Base-by-base conservation (phyloP, 2,888 invertebrate genomes). In the Amiota communis region DNA sequence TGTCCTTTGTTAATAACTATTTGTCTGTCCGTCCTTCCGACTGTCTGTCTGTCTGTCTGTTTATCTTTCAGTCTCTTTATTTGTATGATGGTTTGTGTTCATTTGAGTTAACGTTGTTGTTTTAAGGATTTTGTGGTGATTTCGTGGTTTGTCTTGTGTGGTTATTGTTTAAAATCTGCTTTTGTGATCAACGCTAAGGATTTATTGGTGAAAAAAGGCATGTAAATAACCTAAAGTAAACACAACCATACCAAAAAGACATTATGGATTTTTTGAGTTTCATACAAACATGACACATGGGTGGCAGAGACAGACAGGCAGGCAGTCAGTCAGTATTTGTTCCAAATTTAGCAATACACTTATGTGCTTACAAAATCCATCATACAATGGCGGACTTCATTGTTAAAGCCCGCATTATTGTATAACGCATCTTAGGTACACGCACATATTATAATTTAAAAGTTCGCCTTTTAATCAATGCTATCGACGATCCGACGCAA, bases 161-260 rank as follows among this genome's bases (percentile, higher is more conserved):
- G 80, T 77, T 80, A 78, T 80, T 82, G 79, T 83, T 79, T 81
- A 81, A 81, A 82, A 82, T 83, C 82, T 76, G 78, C 80, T 79
- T 76, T 80, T 78, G 71, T 74, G 76, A 69, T 80, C 78, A 36
- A 23, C 10, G 36, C 63, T n/a, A 63, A n/a, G 12, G 46, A 63
- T 36, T 63, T 63, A 46, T 63, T 46, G 63, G 46, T 46, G 46
- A 8, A 20, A 79, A 81, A 78, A 78, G 81, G 83, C 82, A 79
- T 74, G 80, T 77, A 81, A 80, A 80, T 83, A 76, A 36, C 10
- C 65, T 11, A 67, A 49, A 67, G 13, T n/a, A 67, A 49, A 67
- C 49, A 48, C 9, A 1, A 1, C 48, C 15, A 36, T 15, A 63
- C 36, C 61, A 63, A 63, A 17, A 11, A 63, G 36, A 63, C 11